Evolutionary conservation across 2,113 vertebrate species (phyloP).

Genomic region (Peromyscus leucopus): DNA sequence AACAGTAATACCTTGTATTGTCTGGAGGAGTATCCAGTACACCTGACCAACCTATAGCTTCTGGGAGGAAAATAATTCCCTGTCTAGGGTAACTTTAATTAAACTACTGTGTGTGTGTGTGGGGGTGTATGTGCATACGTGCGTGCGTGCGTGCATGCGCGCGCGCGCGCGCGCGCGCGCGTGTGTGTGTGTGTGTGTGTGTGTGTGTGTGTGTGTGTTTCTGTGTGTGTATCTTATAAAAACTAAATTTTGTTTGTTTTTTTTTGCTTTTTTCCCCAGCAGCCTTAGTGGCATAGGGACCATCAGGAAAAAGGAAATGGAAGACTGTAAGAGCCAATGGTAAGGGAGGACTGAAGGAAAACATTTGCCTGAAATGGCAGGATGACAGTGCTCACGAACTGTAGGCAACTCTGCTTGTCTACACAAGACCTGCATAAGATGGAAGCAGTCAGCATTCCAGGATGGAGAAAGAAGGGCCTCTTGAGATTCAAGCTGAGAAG

Average conservation of each 20-base stretch:
- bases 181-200: neutral
- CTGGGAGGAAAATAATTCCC: neutral
- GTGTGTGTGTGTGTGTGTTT: neutral
- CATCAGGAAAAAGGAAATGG: neutral
- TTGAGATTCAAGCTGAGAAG: neutral
- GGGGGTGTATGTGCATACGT: neutral
- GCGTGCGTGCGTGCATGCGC: neutral
- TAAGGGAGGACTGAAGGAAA: neutral
- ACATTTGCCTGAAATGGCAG: neutral
- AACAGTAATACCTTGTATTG: neutral
- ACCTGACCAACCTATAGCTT: neutral
- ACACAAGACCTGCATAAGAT: too few species aligned
- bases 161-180: fast-evolving
- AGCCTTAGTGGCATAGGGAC: neutral
- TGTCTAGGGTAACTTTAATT: neutral
- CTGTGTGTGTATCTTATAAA: neutral
- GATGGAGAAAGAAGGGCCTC: too few species aligned
- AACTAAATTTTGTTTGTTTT: neutral
- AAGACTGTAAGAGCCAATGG: neutral
- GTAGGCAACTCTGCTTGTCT: neutral
- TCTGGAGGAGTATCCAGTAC: neutral
- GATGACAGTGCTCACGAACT: neutral
- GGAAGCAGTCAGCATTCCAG: neutral
- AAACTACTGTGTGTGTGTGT: neutral
- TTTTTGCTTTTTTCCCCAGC: neutral